Evolutionary conservation across 2,797 vertebrate genomes (phyloP), one percentile per base, ranked within the genome.

Genomic region (Poliocrania exsul): DNA sequence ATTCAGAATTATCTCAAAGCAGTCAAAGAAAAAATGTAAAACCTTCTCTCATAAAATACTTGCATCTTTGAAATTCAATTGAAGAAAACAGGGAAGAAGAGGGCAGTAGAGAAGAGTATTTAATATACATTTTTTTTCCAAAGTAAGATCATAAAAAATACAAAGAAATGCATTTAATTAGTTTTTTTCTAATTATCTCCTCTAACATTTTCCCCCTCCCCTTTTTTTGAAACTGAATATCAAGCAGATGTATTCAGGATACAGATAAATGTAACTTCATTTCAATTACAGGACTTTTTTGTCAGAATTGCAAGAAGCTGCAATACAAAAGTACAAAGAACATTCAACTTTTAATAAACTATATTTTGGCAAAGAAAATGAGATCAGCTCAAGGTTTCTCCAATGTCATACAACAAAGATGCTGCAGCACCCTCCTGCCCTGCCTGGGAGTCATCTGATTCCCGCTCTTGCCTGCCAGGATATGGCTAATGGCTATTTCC

Each of bases 331-430:
- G 49, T 13, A 87, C 24, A 74, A 70, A 75, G 49, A 26, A 26
- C 65, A 91, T 8, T 26, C 7, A 23, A 35, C 50, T 73, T 77
- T 31, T 14, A 83, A 88, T 31, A 93, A 93, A 53, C 14, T 16
- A 53, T 42, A 71, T 93, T 84, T 81, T 60, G 71, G 85, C 69
- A 70, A 81, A 64, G 62, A 14, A 82, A 90, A 72, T 12, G 9
- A 73, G 50, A 85, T 58, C 58, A 65, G 71, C 51, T 89, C 80
- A 96, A 97, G 95, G 94, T 96, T 96, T 57, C 57, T 88, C 58
- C 95, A 96, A 95, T 94, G 94, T 96, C 96, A 95, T 0, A 10
- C n/a, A 64, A 71, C 61, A 88, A 71, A 91, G 90, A 86, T 31
- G 71, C 54, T 65, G 86, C 86, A 79, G 64, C 64, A 88, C 26